phyloP scores from a whole-genome alignment of 2,113 vertebrate species.

The Hypanus sabinus region DNA sequence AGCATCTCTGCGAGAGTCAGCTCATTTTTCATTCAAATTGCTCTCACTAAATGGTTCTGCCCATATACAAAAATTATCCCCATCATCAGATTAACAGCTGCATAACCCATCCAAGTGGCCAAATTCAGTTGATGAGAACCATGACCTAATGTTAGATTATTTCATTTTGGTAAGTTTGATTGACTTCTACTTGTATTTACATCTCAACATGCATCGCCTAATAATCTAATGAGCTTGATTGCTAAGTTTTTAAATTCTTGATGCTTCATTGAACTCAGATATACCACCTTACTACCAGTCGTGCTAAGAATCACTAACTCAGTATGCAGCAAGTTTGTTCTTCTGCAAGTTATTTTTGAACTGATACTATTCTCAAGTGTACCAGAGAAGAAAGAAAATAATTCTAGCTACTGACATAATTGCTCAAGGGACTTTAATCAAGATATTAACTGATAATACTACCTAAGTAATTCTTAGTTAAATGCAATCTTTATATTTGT shows the following conservation, averaged over 20 bases:
- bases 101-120: neutral
- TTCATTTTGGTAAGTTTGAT: neutral
- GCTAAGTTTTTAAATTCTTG: neutral
- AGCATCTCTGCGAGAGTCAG: neutral
- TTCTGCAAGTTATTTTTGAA: neutral
- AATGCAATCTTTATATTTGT: neutral
- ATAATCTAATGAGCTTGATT: neutral
- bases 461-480: neutral
- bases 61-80: too few species aligned
- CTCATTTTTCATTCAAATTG: neutral
- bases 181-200: neutral
- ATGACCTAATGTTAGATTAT: neutral
- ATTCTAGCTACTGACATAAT: neutral
- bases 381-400: constrained; percentile 18
- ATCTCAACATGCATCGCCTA: neutral
- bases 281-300: neutral
- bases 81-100: neutral
- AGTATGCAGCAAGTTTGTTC: neutral
- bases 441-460: constrained; percentile 12
- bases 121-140: neutral
- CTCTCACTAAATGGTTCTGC: neutral
- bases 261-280: neutral
- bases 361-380: neutral
- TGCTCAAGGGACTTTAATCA: constrained; percentile 21
- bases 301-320: neutral